phyloP scores from a whole-genome alignment of 2,888 invertebrate genomes.

The Hemicrepidius hirtus region DNA sequence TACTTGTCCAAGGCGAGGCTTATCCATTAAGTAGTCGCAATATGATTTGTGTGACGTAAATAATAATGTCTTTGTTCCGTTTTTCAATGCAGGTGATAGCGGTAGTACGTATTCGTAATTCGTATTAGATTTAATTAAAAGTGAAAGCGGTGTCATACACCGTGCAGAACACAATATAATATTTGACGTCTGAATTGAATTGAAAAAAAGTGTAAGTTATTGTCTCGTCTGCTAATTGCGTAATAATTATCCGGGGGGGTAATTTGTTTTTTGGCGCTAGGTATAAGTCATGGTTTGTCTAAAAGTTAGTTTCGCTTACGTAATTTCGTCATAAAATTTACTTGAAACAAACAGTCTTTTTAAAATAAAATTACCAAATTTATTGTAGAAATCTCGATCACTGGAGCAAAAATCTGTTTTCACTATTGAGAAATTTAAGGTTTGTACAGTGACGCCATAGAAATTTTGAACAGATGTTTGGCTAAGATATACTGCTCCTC shows the following conservation, averaged over 20 bases:
- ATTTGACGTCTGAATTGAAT: conserved; percentile 9
- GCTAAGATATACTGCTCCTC: no score
- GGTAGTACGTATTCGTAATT: neutral
- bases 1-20: conserved; percentile 5
- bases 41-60: conserved; percentile 26
- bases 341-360: neutral
- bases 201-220: neutral
- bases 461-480: no score
- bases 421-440: neutral
- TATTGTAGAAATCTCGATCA: neutral
- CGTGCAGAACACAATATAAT: conserved; percentile 7
- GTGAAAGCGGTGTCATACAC: conserved; percentile 23
- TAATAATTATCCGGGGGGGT: neutral
- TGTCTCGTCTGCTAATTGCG: neutral
- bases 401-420: conserved; percentile 12
- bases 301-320: conserved; percentile 5
- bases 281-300: conserved; percentile 1
- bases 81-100: conserved; percentile 18
- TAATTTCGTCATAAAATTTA: neutral
- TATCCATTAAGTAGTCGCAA: neutral
- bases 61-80: conserved; percentile 29
- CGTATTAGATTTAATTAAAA: conserved; percentile 22
- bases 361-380: neutral
- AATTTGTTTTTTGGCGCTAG: neutral
- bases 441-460: no score